Conservation (phyloP, 2,888 invertebrate genomes). For the Tiliacea citrago region DNA sequence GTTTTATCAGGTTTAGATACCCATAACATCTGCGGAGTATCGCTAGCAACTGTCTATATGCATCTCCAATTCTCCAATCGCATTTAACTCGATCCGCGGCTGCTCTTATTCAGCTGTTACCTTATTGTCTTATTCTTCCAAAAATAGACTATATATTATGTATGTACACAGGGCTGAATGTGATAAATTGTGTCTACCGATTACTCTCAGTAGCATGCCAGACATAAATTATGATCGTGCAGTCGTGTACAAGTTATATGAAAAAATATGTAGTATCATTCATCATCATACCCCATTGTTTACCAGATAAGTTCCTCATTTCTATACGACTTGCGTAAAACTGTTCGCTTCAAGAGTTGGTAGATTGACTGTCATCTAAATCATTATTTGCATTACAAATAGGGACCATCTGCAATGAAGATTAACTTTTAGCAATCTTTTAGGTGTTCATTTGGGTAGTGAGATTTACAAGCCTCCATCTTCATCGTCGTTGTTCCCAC, state of each 20-base stretch:
- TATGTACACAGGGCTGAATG: background rate
- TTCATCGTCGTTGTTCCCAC: too few species aligned
- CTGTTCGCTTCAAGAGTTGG: conserved; percentile 1
- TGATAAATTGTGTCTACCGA: conserved; percentile 18
- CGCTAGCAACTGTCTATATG: too few species aligned
- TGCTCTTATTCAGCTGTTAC: too few species aligned
- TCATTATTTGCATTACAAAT: conserved; percentile 3
- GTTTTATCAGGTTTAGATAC: too few species aligned
- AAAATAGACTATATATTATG: background rate
- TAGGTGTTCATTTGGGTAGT: background rate
- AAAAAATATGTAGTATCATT: conserved; percentile 42
- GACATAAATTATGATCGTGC: conserved; percentile 12
- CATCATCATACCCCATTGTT: conserved; percentile 53
- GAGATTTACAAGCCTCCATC: background rate
- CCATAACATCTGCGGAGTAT: too few species aligned
- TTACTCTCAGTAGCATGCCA: conserved; percentile 22
- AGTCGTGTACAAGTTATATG: conserved; percentile 10
- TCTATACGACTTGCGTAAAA: conserved; percentile 44
- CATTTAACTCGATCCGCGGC: too few species aligned
- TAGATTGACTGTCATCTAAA: background rate
- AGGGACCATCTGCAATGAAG: background rate
- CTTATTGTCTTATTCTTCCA: too few species aligned
- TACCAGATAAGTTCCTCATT: conserved; percentile 51
- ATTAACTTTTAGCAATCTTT: background rate
- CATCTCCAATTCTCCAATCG: too few species aligned